Evolutionary conservation across 2,888 invertebrate species (phyloP).

Genomic region (Marasmarcha lunaedactyla): DNA sequence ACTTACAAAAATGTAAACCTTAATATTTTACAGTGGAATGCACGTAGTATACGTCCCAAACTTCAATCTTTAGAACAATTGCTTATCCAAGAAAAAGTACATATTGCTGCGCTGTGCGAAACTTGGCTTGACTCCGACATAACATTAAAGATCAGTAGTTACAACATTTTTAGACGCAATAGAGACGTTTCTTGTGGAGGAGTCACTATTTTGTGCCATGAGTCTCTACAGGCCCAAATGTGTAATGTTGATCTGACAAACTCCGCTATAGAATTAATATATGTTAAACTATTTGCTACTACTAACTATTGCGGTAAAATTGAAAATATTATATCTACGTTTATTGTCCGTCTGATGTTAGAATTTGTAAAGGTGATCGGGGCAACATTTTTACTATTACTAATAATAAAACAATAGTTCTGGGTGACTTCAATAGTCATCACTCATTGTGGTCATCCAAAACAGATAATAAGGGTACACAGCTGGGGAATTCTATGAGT

Average conservation of each 20-base stretch:
- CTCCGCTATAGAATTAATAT: background rate
- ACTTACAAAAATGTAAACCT: background rate
- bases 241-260: background rate
- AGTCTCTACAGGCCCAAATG: background rate
- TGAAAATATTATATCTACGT: background rate
- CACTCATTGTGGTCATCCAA: background rate
- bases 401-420: background rate
- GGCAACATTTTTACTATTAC: background rate
- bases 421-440: background rate
- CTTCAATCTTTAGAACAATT: background rate
- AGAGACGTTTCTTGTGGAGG: background rate
- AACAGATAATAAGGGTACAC: background rate
- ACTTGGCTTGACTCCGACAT: background rate
- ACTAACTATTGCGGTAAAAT: background rate
- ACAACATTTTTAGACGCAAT: background rate
- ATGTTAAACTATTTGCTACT: background rate
- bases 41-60: background rate
- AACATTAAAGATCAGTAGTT: background rate
- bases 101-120: background rate
- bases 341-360: background rate
- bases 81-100: background rate
- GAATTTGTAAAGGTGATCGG: background rate
- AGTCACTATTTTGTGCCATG: background rate
- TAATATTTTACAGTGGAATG: background rate
- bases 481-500: background rate